Evolutionary conservation across 2,888 invertebrate species (phyloP).

Genomic region (Dryadula phaetusa): DNA sequence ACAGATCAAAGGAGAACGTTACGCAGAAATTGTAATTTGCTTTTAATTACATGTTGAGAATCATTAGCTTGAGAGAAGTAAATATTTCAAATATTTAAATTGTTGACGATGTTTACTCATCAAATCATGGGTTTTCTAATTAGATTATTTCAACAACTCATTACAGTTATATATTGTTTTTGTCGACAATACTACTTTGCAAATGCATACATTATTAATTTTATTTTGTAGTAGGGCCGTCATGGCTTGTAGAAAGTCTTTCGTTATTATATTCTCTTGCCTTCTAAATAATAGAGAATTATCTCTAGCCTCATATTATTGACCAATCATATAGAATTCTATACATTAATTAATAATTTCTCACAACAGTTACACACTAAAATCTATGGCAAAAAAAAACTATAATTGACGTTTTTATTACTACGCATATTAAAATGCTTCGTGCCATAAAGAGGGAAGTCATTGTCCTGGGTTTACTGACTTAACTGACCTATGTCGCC

Average conservation of each 20-base stretch:
- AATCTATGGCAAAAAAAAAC: constrained; percentile 1
- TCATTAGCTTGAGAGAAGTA: not conserved
- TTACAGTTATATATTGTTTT: not conserved
- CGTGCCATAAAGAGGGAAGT: constrained; percentile 23
- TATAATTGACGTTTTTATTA: constrained; percentile 8
- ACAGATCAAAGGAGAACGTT: constrained; percentile 35
- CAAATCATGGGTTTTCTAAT: not conserved
- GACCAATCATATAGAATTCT: not conserved
- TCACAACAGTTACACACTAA: constrained; percentile 5
- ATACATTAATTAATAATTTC: not conserved
- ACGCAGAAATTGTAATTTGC: constrained; percentile 31
- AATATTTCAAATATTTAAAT: not conserved
- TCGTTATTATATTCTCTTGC: too few species aligned
- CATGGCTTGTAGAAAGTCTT: too few species aligned
- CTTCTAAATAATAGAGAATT: too few species aligned
- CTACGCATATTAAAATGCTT: not conserved
- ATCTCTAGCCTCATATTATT: not conserved
- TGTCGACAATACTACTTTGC: not conserved
- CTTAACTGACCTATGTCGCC: constrained; percentile 35
- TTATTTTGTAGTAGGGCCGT: too few species aligned
- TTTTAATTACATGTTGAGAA: constrained; percentile 26
- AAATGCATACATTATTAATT: too few species aligned
- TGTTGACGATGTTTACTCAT: constrained; percentile 7
- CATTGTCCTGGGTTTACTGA: constrained; percentile 32
- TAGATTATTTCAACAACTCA: not conserved